Evolutionary conservation across 30 jellyfish, hydroid and myxozoan genomes (phyloP).

Genomic region (Turritopsis rubra): DNA sequence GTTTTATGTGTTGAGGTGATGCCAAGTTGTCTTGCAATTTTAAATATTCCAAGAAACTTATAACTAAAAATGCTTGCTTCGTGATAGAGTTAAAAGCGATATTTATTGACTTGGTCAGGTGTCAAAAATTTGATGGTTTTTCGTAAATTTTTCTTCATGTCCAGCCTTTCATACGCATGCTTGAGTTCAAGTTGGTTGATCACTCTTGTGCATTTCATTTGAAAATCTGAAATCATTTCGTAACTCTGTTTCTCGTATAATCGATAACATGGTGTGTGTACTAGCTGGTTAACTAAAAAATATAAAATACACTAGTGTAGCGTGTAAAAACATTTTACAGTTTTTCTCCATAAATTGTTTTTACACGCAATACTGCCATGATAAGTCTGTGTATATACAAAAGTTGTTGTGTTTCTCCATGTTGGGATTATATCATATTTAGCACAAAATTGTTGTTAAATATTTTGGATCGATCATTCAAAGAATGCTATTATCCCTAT

Average conservation of each 20-base stretch:
- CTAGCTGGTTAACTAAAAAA: neutral
- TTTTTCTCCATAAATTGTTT: neutral
- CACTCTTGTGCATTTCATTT: neutral
- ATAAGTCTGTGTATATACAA: neutral
- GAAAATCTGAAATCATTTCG: neutral
- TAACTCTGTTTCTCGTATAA: conserved; percentile 3
- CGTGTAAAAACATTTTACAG: too few relatives aligned
- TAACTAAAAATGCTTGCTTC: too few relatives aligned
- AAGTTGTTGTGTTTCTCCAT: too few relatives aligned
- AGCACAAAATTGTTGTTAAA: too few relatives aligned
- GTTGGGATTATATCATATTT: too few relatives aligned
- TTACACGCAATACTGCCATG: neutral
- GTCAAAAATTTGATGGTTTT: conserved; percentile 1
- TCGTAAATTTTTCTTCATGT: conserved; percentile 8
- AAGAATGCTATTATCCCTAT: too few relatives aligned
- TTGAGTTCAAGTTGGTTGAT: conserved; percentile 5
- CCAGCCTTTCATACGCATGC: conserved; percentile 7
- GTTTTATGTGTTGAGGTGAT: too few relatives aligned
- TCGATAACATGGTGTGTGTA: conserved; percentile 13
- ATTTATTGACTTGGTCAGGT: conserved; percentile 15
- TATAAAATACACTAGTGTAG: too few relatives aligned
- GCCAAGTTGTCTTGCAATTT: too few relatives aligned
- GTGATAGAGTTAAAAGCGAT: neutral
- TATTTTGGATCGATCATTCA: too few relatives aligned
- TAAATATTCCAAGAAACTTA: too few relatives aligned